Percentiles rank a stretch among this genome's conserved stretches.
These are phyloP conservation scores for Ovis canadensis DNA, from an alignment of 2,113 vertebrate genomes.

Conservation along the genomic window DNA sequence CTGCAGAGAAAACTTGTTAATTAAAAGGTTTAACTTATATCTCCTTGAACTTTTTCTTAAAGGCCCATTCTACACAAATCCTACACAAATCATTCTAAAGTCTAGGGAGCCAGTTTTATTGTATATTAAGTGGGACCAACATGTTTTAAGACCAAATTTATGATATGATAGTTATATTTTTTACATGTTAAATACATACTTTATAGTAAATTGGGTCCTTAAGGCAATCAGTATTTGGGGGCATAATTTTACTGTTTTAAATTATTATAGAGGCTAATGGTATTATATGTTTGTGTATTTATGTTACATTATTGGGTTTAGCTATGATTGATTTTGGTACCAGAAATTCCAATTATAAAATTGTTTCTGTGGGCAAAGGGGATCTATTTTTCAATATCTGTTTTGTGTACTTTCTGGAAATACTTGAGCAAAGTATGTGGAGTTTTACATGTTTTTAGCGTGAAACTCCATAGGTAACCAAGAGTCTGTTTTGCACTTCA, in stretches of 20 bases:
- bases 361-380: neutral
- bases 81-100: neutral
- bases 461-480: conserved; percentile 22
- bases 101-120: neutral
- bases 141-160: neutral
- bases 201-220: neutral
- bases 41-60: neutral
- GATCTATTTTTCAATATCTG: conserved; percentile 16
- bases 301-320: neutral
- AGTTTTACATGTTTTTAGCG: neutral
- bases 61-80: neutral
- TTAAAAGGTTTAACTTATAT: neutral
- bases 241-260: conserved; percentile 21
- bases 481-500: neutral
- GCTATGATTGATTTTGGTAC: neutral
- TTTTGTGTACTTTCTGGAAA: neutral
- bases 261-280: neutral
- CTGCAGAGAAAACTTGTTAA: neutral
- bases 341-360: conserved; percentile 21
- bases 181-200: neutral
- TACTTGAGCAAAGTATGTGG: neutral
- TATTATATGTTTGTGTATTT: neutral
- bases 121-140: neutral
- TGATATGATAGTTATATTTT: neutral
- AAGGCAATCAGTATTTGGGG: neutral